Conservation (phyloP, 2,888 invertebrate species). For the Cyclophora punctaria region DNA sequence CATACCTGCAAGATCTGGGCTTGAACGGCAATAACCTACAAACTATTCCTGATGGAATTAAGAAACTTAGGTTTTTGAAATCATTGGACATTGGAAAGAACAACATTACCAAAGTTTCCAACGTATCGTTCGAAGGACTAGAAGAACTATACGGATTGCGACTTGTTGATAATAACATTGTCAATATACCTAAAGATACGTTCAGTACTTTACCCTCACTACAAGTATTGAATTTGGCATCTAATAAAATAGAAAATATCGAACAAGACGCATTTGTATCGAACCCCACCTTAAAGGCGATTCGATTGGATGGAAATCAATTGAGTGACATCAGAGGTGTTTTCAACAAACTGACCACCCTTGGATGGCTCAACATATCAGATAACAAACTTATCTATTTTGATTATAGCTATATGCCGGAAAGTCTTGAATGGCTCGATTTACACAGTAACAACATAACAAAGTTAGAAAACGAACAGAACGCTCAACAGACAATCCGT, state of each 20-base stretch:
- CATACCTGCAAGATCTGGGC: conserved; percentile 84
- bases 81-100: conserved; percentile 89
- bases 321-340: conserved; percentile 84
- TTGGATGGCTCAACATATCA: conserved; percentile 88
- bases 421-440: conserved; percentile 85
- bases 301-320: conserved; percentile 85
- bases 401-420: conserved; percentile 86
- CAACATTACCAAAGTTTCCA: conserved; percentile 80
- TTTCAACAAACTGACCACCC: conserved; percentile 81
- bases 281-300: conserved; percentile 82
- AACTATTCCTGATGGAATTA: conserved; percentile 79
- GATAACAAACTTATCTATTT: conserved; percentile 85
- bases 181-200: conserved; percentile 82
- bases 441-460: conserved; percentile 85
- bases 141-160: conserved; percentile 84
- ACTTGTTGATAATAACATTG: conserved; percentile 85
- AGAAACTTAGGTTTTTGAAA: conserved; percentile 79
- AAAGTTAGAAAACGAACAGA: conserved; percentile 83
- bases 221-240: conserved; percentile 86
- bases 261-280: conserved; percentile 85
- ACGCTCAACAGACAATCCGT: conserved; percentile 79
- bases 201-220: conserved; percentile 82
- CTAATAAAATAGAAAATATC: conserved; percentile 83
- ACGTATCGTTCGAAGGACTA: conserved; percentile 83
- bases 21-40: conserved; percentile 82